These are phyloP conservation scores for Eriosoma lanigerum DNA, from an alignment of 1,140 invertebrate genomes.

Conservation along the genomic window DNA sequence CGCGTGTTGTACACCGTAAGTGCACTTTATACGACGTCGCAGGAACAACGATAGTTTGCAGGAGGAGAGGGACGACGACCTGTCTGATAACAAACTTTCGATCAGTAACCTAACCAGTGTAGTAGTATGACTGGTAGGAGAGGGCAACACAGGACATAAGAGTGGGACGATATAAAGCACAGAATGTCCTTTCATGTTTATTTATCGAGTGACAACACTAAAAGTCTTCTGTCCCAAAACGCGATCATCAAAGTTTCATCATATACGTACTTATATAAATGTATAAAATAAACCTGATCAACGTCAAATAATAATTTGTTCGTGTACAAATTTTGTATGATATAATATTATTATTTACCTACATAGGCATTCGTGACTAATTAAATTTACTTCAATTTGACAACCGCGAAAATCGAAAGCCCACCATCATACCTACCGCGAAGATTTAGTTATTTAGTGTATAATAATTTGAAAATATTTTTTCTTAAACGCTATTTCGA, in stretches of 20 bases:
- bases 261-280: not conserved
- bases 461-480: too few species aligned
- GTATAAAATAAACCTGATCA: not conserved
- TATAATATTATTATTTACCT: too few species aligned
- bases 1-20: not conserved
- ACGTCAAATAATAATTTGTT: too few species aligned
- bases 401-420: too few species aligned
- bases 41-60: not conserved
- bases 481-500: too few species aligned
- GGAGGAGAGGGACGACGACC: not conserved
- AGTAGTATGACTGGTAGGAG: not conserved
- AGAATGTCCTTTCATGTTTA: constrained; percentile 15
- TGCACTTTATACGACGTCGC: constrained; percentile 12
- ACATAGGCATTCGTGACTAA: too few species aligned
- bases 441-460: too few species aligned
- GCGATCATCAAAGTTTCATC: not conserved
- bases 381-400: too few species aligned
- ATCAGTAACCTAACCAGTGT: not conserved
- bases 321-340: too few species aligned
- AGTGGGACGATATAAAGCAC: not conserved
- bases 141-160: too few species aligned
- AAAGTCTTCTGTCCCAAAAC: not conserved
- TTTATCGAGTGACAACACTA: constrained; percentile 4
- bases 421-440: too few species aligned
- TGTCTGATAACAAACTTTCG: constrained; percentile 31